phyloP scores from a whole-genome alignment of 2,113 vertebrate species.

The Aepyceros melampus region DNA sequence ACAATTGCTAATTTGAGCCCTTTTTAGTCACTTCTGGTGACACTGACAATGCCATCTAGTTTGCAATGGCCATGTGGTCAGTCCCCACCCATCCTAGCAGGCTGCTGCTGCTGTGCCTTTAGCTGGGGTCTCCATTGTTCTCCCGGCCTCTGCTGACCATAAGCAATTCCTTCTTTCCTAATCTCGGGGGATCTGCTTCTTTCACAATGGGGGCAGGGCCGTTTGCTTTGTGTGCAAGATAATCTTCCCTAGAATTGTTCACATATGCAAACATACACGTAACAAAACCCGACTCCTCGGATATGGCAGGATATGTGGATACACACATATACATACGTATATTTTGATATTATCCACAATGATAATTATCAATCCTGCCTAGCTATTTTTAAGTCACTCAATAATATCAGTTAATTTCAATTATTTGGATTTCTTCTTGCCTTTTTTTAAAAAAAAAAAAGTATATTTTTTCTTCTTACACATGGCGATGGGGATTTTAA shows the following conservation, averaged over 20 bases:
- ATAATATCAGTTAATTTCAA: not conserved
- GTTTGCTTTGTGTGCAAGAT: constrained; percentile 79
- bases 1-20: constrained; percentile 80
- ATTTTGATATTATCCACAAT: not conserved
- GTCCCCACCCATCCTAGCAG: constrained; percentile 73
- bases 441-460: not conserved
- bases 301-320: not conserved
- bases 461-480: not conserved
- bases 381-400: not conserved
- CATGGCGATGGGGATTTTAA: not conserved
- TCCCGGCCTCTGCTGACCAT: constrained; percentile 82
- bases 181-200: constrained; percentile 81
- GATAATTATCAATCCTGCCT: not conserved
- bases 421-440: not conserved
- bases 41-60: constrained; percentile 76
- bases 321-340: not conserved
- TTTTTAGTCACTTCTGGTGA: constrained; percentile 74
- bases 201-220: constrained; percentile 81
- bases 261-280: constrained; percentile 48
- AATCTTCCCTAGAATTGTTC: constrained; percentile 81
- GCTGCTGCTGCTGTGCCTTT: constrained; percentile 78
- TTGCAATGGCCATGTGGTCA: constrained; percentile 79
- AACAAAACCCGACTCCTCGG: not conserved
- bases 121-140: constrained; percentile 83
- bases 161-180: constrained; percentile 81